Base-by-base conservation (phyloP, 2,797 vertebrate genomes). In the Salmo trutta region DNA sequence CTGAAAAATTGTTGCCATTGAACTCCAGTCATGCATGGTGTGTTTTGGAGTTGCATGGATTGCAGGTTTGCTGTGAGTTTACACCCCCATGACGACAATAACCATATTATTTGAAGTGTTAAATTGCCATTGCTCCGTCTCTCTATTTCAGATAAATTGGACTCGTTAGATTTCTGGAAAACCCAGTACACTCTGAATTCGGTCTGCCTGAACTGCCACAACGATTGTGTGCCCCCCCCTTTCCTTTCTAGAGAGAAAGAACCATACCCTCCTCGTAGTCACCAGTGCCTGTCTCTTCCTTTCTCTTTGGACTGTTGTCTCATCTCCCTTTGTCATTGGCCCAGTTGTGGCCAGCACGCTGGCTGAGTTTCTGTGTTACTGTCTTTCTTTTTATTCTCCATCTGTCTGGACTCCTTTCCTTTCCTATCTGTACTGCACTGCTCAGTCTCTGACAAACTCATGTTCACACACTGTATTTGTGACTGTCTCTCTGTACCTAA, bases 81-180 rank as follows among this genome's bases (percentile, higher is more conserved):
- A 5, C 29, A 66, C 66, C 64, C 64, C 36, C 69, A 66, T 72
- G 71, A 27, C 51, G 7, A 65, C 14, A 27, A 75, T 27, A 64
- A 76, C 68, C n/a, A 29, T 29, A 47, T 64, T 31, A 71, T 51
- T 47, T 76, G 16, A 56, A 4, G 29, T 64, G 21, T 67, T 74
- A n/a, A 75, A 77, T 73, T 68, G 31, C 67, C 67, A 5, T 31
- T 36, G 75, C 75, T 36, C 51, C 75, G 10, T 77, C 76, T 79
- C 74, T 80, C 14, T 77, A 74, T 83, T 83, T 71, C 82, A 83
- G 79, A 81, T 81, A 83, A 81, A 68, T 65, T 78, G 76, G 74
- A 76, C 51, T 70, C n/a, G 76, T 78, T 83, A 77, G 54, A 47
- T 83, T 31, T 76, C 47, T 27, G 74, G 73, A 75, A 78, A 73